Percentiles rank a stretch among this genome's conserved stretches.
These are phyloP conservation scores for Ochlodes sylvanus DNA, from an alignment of 2,888 invertebrate species.

Conservation along the genomic window DNA sequence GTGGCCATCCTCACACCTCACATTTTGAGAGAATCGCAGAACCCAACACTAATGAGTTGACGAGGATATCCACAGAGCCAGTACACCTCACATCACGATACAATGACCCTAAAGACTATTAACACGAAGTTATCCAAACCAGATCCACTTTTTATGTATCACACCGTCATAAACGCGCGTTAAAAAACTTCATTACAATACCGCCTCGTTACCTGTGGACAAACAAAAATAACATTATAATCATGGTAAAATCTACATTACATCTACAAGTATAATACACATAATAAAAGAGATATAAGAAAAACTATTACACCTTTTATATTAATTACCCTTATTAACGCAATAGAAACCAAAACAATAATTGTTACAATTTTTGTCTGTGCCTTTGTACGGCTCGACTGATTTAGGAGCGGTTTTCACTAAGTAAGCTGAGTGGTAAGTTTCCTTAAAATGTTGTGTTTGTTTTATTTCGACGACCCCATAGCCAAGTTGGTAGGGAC, in stretches of 20 bases:
- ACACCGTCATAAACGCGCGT: neutral
- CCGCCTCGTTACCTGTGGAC: constrained; percentile 21
- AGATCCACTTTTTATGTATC: constrained; percentile 20
- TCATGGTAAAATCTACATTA: neutral
- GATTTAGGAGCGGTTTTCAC: too few relatives aligned
- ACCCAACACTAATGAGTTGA: neutral
- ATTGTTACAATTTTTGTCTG: too few relatives aligned
- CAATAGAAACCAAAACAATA: too few relatives aligned
- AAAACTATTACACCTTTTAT: too few relatives aligned
- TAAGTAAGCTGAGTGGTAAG: too few relatives aligned
- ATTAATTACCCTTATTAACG: too few relatives aligned
- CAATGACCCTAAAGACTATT: constrained; percentile 17
- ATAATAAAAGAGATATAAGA: too few relatives aligned
- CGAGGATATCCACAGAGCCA: neutral
- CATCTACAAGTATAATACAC: too few relatives aligned
- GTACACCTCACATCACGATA: neutral
- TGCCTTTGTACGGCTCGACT: too few relatives aligned
- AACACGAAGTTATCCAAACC: neutral
- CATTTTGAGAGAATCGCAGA: neutral
- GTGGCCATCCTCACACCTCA: neutral
- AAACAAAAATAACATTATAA: constrained; percentile 16
- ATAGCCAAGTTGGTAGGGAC: neutral
- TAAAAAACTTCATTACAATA: constrained; percentile 28
- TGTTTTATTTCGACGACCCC: too few relatives aligned
- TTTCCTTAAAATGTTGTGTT: too few relatives aligned